Conservation (phyloP, 2,113 vertebrate genomes). For the Cyprinodon tularosa region DNA sequence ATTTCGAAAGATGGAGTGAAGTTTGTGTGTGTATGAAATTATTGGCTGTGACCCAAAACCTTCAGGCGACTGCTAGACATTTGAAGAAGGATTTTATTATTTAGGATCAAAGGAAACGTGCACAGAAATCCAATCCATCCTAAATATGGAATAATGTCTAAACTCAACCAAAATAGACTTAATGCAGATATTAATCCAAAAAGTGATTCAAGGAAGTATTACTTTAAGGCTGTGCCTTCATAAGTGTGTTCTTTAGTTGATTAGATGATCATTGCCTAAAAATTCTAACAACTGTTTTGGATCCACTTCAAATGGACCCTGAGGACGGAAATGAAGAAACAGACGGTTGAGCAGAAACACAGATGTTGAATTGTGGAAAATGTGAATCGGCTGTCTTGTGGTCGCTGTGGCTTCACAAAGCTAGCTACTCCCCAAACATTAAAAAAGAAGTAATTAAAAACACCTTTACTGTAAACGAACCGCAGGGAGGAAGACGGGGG, state of each 20-base stretch:
- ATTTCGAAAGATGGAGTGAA: too few species aligned
- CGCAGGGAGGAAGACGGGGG: slow-evolving; percentile 23
- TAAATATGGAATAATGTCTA: too few species aligned
- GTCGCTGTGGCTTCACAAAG: slow-evolving; percentile 29
- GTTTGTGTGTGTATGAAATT: too few species aligned
- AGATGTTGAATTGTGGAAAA: slow-evolving; percentile 23
- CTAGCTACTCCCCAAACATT: slow-evolving; percentile 1
- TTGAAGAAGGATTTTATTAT: too few species aligned
- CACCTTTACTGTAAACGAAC: slow-evolving; percentile 48
- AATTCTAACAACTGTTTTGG: not conserved
- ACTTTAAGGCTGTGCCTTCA: not conserved
- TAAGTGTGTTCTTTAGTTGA: too few species aligned
- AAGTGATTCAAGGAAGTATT: not conserved
- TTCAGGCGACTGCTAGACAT: too few species aligned
- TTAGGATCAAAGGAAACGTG: too few species aligned
- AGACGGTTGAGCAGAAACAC: not conserved
- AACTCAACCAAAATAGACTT: not conserved
- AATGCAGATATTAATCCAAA: not conserved
- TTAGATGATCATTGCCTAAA: not conserved
- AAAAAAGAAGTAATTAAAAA: slow-evolving; percentile 56
- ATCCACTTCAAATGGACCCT: slow-evolving; percentile 19
- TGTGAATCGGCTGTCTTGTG: not conserved
- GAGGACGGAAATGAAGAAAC: not conserved
- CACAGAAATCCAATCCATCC: too few species aligned
- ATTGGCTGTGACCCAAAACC: too few species aligned